Percentiles rank a stretch among this genome's conserved stretches.
phyloP scores from a whole-genome alignment of 2,888 invertebrate genomes.

The Chloroclystis v-ata region DNA sequence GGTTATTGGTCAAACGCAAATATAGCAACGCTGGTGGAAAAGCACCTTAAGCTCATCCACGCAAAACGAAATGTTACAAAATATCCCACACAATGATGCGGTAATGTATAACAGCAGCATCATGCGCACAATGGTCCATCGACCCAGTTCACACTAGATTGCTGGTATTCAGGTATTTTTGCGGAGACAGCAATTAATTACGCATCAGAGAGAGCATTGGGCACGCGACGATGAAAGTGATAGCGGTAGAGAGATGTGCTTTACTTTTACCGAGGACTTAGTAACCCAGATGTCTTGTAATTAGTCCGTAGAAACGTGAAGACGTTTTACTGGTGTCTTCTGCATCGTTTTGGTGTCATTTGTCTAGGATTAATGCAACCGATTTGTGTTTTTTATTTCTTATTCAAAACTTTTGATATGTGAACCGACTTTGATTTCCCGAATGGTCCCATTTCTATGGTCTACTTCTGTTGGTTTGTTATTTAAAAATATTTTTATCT shows the following conservation, averaged over 20 bases:
- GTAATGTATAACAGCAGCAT: constrained; percentile 23
- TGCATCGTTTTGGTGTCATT: background rate
- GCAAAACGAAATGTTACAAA: constrained; percentile 19
- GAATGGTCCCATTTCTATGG: too few relatives aligned
- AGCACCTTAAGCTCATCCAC: constrained; percentile 6
- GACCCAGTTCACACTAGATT: constrained; percentile 40
- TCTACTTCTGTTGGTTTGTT: too few relatives aligned
- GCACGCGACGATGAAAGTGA: constrained; percentile 45
- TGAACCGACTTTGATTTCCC: too few relatives aligned
- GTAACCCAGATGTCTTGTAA: constrained; percentile 34
- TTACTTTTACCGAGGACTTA: constrained; percentile 42
- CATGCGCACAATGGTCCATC: constrained; percentile 17
- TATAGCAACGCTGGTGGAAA: too few relatives aligned
- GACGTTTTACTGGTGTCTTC: background rate
- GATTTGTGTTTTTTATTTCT: too few relatives aligned
- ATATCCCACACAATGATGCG: constrained; percentile 24
- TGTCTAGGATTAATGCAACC: too few relatives aligned
- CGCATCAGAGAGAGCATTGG: constrained; percentile 41
- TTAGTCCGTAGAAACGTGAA: constrained; percentile 6
- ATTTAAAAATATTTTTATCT: too few relatives aligned
- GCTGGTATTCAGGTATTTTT: constrained; percentile 38
- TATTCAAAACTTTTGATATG: too few relatives aligned
- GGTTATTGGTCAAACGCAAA: too few relatives aligned
- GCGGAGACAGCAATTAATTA: constrained; percentile 43
- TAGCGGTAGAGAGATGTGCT: constrained; percentile 37